Evolutionary conservation across 2,888 invertebrate genomes (phyloP).

Genomic region (Microlaimidae sp.): DNA sequence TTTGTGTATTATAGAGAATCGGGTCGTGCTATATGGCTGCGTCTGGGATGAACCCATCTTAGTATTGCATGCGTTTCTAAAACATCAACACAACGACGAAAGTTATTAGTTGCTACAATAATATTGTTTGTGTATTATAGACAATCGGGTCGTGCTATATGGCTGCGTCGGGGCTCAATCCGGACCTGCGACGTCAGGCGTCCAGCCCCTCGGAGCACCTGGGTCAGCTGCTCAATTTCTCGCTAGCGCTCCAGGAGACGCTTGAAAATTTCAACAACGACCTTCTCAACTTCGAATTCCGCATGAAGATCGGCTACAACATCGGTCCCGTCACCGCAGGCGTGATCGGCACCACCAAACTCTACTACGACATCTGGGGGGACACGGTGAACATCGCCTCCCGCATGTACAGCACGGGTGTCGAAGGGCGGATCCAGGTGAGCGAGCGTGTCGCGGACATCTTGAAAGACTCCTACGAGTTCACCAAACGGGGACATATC

Average conservation of each 20-base stretch:
- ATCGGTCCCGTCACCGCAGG: constrained; percentile 90
- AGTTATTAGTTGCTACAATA: no score
- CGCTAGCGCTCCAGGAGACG: constrained; percentile 69
- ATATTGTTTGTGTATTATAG: no score
- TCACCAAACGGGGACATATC: constrained; percentile 77
- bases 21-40: no score
- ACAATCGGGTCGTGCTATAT: constrained; percentile 59
- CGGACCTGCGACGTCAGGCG: constrained; percentile 49
- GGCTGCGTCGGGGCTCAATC: constrained; percentile 88
- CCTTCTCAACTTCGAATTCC: constrained; percentile 69
- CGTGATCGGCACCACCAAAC: constrained; percentile 79
- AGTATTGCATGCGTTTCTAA: no score
- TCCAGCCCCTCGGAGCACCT: constrained; percentile 30
- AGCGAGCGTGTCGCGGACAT: constrained; percentile 16
- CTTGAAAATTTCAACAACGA: constrained; percentile 73
- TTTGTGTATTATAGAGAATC: no score
- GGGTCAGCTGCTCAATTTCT: constrained; percentile 77
- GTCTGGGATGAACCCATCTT: no score
- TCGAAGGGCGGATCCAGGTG: constrained; percentile 55
- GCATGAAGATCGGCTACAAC: constrained; percentile 53
- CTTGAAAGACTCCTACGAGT: constrained; percentile 57
- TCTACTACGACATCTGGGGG: constrained; percentile 96
- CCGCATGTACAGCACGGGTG: constrained; percentile 89
- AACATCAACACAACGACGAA: no score
- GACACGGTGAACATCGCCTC: constrained; percentile 94